Conservation (phyloP, 2,797 vertebrate species). For the Gambusia yucatana region DNA sequence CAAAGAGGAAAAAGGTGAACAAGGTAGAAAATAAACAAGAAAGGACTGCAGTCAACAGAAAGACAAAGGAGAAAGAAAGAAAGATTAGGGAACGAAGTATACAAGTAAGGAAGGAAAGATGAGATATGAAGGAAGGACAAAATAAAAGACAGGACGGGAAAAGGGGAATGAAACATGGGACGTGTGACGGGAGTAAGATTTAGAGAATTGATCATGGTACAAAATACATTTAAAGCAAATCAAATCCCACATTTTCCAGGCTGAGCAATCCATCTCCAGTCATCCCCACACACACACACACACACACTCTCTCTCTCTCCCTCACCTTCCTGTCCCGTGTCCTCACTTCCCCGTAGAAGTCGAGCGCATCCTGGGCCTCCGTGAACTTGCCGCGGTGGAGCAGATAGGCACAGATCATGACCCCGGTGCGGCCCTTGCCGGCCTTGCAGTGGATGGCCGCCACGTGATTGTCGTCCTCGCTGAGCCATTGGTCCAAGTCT, state of each 20-base stretch:
- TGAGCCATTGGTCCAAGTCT: conserved; percentile 99
- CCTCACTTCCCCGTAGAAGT: conserved; percentile 99
- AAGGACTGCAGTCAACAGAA: neutral
- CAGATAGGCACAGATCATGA: conserved; percentile 99
- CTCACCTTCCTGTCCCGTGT: conserved; percentile 99
- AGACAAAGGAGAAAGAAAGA: neutral
- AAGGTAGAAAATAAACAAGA: neutral
- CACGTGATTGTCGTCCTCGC: conserved; percentile 98
- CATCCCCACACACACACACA: neutral
- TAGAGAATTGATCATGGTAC: neutral
- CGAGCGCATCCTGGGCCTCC: conserved; percentile 96
- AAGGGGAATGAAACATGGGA: neutral
- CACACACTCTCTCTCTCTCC: neutral
- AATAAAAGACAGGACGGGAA: neutral
- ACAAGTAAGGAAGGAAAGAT: neutral
- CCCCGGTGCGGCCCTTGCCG: conserved; percentile 98
- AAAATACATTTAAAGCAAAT: neutral
- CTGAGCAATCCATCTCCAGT: neutral
- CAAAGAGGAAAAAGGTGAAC: neutral
- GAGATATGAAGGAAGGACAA: neutral
- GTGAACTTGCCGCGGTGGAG: conserved; percentile 95
- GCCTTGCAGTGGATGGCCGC: conserved; percentile 99
- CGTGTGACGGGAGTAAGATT: neutral
- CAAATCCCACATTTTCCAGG: neutral
- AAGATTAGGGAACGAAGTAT: neutral